Percentiles rank a stretch among this genome's conserved stretches.
These are phyloP conservation scores for Platyscapa corneri DNA, from an alignment of 1,140 invertebrate species.

Conservation along the genomic window DNA sequence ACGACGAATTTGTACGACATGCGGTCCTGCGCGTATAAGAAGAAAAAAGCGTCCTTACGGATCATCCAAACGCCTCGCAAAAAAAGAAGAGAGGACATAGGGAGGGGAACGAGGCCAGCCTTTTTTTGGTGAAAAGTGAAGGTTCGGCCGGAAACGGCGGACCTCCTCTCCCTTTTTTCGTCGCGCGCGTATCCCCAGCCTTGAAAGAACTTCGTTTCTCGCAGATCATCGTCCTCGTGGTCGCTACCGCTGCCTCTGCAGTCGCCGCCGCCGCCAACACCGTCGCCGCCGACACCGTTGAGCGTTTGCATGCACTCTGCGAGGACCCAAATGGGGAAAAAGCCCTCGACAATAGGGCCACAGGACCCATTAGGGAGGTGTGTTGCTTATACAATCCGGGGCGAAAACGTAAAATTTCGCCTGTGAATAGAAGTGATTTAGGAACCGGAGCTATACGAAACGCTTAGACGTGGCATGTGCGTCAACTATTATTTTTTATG, in stretches of 20 bases:
- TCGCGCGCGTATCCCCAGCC: neutral
- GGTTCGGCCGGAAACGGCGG: constrained; percentile 41
- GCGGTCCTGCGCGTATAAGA: constrained; percentile 18
- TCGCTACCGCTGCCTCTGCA: neutral
- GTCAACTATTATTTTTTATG: constrained; percentile 18
- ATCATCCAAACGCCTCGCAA: constrained; percentile 39
- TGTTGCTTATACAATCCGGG: constrained; percentile 44
- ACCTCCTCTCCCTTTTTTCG: constrained; percentile 30
- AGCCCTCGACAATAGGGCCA: constrained; percentile 46
- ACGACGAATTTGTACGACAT: constrained; percentile 38
- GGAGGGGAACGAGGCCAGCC: neutral
- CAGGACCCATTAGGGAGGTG: constrained; percentile 50
- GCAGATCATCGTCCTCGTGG: constrained; percentile 54
- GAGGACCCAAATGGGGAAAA: constrained; percentile 43
- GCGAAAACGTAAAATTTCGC: neutral
- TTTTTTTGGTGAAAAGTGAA: constrained; percentile 45
- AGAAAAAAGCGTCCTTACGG: constrained; percentile 32
- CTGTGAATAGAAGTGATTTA: constrained; percentile 27
- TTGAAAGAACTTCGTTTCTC: constrained; percentile 39
- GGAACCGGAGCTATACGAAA: neutral
- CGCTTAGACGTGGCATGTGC: neutral
- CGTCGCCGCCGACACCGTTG: neutral
- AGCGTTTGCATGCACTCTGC: neutral
- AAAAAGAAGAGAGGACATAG: constrained; percentile 7
- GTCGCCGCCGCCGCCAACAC: neutral